Base-by-base conservation (phyloP, 1,140 invertebrate species). In the Adoxophyes honmai region DNA sequence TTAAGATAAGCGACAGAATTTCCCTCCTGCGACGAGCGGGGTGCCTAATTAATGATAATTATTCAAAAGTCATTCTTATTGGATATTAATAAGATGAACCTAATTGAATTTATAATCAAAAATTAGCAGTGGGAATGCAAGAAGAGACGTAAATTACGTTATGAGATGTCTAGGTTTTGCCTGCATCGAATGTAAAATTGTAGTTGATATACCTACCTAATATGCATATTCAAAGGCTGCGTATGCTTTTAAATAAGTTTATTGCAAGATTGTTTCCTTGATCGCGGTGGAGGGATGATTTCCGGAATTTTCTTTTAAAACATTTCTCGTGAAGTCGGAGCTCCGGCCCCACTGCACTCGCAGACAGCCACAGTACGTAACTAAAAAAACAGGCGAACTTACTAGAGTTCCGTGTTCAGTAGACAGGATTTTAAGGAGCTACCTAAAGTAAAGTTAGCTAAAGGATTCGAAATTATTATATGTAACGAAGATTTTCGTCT, bases 261-360 rank as follows among this genome's bases (percentile, higher is more conserved):
- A 73, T 70, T 72, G 73, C 67, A 75, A 78, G 66, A 78, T 78
- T 80, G 71, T 76, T 78, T 72, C 72, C 72, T 70, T 67, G 70
- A 78, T 79, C 62, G 61, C 65, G 69, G 70, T 74, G 65, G 74
- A 66, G 68, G 73, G 66, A 67, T n/a, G n/a, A 73, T 80, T 81
- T 78, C 82, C 79, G 66, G 78, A 77, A 85, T 83, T 87, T 75
- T 73, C 67, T 75, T 77, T 73, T 74, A 75, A 80, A 83, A 66
- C 67, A 69, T 78, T 78, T 74, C 70, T 73, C 77, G 73, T 44
- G 65, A 75, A 79, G 62, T 68, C 16, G 21, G 21, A 79, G 70
- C 72, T 78, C 75, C 73, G 68, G 77, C 75, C 6, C 2, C 21
- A 28, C 21, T 28, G 70, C 71, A 59, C 62, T 55, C 57, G 54